Evolutionary conservation across 2,888 invertebrate species (phyloP), one percentile per base, ranked within the genome.

Genomic region (Teleogryllus oceanicus): DNA sequence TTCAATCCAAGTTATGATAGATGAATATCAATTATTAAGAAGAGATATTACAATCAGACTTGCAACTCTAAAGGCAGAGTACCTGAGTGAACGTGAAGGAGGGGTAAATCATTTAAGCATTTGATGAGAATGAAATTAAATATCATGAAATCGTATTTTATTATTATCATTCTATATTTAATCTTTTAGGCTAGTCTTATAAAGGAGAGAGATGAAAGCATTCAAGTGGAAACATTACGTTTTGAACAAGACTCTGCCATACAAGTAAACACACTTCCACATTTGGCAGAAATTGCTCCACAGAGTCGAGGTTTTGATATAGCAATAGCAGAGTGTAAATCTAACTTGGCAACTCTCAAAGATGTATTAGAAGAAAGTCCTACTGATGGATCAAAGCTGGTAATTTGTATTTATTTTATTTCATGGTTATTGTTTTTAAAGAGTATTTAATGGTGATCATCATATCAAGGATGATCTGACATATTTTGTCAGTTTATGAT

Each of bases 251-350:
- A 96, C 84, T 91, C 91, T 0, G 92, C 93, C 1, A 92, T 94
- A 10, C 96, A 96, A 89, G 96, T 96, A 2, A 92, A 95, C 85
- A 96, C 96, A 0, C 87, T 96, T 75, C 90, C 91, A 13, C 80
- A 78, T 11, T 75, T 78, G 3, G 78, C 78, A 49, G 16, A 82
- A 11, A 79, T 92, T 88, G 94, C 94, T 75, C 92, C 94, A 8
- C 93, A 94, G 86, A 95, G 96, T 85, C 92, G 91, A 84, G 95
- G 96, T 86, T 87, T 96, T 74, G 89, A 90, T 75, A 90, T 92
- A 5, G 96, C 95, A 0, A 89, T 95, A 8, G 88, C 88, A 76
- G 96, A 96, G 85, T 92, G 94, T 83, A 89, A 90, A 78, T 89
- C 89, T 11, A 91, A 93, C 82, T 87, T 96, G 5, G 90, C 92